These are phyloP conservation scores for Trichechus manatus DNA, from an alignment of 2,113 vertebrate species.

Conservation along the genomic window DNA sequence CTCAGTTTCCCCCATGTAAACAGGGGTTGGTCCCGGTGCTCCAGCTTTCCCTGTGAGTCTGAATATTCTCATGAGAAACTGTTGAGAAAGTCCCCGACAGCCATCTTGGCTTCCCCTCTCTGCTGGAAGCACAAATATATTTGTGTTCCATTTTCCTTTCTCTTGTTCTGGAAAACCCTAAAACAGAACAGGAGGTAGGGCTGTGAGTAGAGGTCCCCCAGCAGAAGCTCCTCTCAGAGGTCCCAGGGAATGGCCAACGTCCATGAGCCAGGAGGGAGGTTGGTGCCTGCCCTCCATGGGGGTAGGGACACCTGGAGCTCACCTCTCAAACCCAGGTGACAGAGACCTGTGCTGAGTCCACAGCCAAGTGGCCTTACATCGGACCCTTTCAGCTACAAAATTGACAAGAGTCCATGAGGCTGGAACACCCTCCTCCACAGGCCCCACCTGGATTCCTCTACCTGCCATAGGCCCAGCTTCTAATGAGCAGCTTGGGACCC, in stretches of 20 bases:
- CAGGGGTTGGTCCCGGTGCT: neutral
- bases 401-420: no score
- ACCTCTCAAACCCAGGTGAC: no score
- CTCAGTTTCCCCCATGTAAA: slow-evolving; percentile 1
- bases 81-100: neutral
- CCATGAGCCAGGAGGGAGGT: neutral
- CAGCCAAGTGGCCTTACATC: neutral
- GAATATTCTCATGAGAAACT: neutral
- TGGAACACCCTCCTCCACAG: neutral
- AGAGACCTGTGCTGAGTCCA: neutral
- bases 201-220: neutral
- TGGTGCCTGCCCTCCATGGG: no score
- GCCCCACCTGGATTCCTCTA: neutral
- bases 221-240: neutral
- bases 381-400: neutral
- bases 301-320: neutral
- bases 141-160: neutral
- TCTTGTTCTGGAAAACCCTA: neutral
- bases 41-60: neutral
- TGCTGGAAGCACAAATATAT: neutral
- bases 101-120: neutral
- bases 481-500: neutral
- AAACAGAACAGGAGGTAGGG: slow-evolving; percentile 45
- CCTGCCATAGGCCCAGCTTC: neutral
- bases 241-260: no score